Base-by-base conservation (phyloP, 23 tunicate genomes). In the Botrylloides violaceus region DNA sequence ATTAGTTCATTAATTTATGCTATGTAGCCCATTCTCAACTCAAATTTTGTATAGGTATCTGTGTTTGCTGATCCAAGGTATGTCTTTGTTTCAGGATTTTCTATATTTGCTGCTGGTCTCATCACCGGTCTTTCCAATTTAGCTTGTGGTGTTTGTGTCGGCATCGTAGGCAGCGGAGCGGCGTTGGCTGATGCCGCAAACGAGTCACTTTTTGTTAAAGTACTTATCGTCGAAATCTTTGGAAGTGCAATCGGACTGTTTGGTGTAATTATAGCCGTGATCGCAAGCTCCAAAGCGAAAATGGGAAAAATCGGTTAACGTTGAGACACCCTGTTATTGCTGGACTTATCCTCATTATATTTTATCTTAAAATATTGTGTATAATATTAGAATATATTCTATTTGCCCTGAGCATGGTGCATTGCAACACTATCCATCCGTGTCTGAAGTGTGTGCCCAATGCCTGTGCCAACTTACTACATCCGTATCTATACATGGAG, bases 141-240 rank as follows among this genome's bases (percentile, higher is more conserved):
- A n/a, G 95, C 88, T 22, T 95, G 99, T 73, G 99, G 99, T 9
- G 56, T 95, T 33, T 87, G 96, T 77, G 99, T 95, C n/a, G 99
- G 99, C 3, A 79, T 95, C 32, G 95, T 95, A 37, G 99, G 99
- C 5, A 87, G 96, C 39, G 90, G 96, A 3, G 96, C 99, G 9
- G 99, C 99, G 4, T 37, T 95, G 50, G 96, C 99, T 26, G 99
- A 95, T 71, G 96, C 99, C 9, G 99, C 99, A 19, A 95, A 95
- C 72, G 72, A 78, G 23, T 84, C 61, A 36, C 60, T 95, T 47
- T 95, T 95, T 62, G 99, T 95, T 29, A 95, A 95, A 58, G 99
- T 95, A 26, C 74, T 95, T 34, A 87, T 95, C 33, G 92, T 95
- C 29, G 99, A 95, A 64, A 95, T 95, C 58, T 95, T 95, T 57